These are phyloP conservation scores for Laodelphax striatellus DNA, from an alignment of 1,140 invertebrate genomes.

Conservation along the genomic window DNA sequence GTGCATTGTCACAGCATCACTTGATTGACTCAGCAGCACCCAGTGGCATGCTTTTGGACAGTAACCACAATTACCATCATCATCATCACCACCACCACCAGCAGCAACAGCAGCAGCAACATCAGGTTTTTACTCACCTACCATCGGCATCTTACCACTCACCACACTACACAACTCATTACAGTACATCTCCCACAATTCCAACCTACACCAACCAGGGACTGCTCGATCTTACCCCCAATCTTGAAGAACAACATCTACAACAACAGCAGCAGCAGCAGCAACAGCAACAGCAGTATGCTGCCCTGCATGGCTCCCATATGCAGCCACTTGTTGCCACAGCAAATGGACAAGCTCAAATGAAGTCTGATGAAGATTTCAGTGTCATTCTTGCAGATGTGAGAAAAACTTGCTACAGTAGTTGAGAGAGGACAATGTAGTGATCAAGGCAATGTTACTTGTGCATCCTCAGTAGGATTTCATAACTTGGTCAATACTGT, in stretches of 20 bases:
- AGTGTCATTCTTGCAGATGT: conserved; percentile 75
- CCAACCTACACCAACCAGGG: neutral
- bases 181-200: neutral
- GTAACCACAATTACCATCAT: conserved; percentile 37
- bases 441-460: no score
- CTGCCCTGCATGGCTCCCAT: conserved; percentile 25
- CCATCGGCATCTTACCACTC: neutral
- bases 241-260: conserved; percentile 19
- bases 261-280: conserved; percentile 27
- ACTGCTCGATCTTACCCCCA: neutral
- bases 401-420: conserved; percentile 76
- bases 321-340: conserved; percentile 3
- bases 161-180: neutral
- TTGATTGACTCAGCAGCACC: conserved; percentile 24
- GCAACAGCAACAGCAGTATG: conserved; percentile 22
- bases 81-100: neutral
- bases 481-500: no score
- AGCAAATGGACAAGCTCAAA: neutral
- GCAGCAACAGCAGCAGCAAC: neutral
- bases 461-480: no score
- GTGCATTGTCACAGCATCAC: neutral
- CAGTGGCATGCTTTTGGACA: conserved; percentile 32
- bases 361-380: conserved; percentile 64
- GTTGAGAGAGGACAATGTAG: neutral
- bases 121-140: neutral